Evolutionary conservation across 2,888 invertebrate species (phyloP), one percentile per base, ranked within the genome.

Genomic region (Diploptera punctata): DNA sequence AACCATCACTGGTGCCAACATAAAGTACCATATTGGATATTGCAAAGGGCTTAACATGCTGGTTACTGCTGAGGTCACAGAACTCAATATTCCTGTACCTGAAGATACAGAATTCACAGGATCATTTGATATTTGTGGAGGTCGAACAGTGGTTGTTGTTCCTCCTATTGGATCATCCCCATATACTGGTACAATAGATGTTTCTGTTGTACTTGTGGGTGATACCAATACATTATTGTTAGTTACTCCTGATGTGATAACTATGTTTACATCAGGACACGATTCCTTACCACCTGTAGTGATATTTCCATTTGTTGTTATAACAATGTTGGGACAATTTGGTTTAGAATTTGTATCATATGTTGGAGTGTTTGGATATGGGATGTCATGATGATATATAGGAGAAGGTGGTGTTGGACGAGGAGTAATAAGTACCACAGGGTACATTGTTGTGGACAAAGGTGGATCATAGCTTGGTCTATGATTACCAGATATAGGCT

Each of bases 201-300:
- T 29, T 49, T 49, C 18, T 13, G 54, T 68, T 5, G 54, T 54
- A 19, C 16, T 26, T 5, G 68, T 43, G 7, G 57, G 43, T 10
- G 60, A 38, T 16, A 61, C 38, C 33, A 60, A 31, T 1, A 68
- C 82, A 74, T 87, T 87, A 73, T 87, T 87, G 76, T 89, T 90
- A 49, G 90, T 83, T 1, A 90, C 85, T 77, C 91, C 90, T 0
- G 91, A 90, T 76, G 91, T 91, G 1, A 91, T 88, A 18, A 90
- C 88, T 71, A 91, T 88, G 79, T 90, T 91, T 73, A 91, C 81
- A 82, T 91, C 91, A 0, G 90, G 89, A 77, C 91, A 91, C 3
- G 86, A 89, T 77, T 88, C 87, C 80, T 90, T 90, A 61, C 26
- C 24, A 21, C 21, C 21, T 47, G 47, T 1, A 44, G 65, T 65